Evolutionary conservation across 2,888 invertebrate genomes (phyloP).

Genomic region (Sinhomidia bicolor): DNA sequence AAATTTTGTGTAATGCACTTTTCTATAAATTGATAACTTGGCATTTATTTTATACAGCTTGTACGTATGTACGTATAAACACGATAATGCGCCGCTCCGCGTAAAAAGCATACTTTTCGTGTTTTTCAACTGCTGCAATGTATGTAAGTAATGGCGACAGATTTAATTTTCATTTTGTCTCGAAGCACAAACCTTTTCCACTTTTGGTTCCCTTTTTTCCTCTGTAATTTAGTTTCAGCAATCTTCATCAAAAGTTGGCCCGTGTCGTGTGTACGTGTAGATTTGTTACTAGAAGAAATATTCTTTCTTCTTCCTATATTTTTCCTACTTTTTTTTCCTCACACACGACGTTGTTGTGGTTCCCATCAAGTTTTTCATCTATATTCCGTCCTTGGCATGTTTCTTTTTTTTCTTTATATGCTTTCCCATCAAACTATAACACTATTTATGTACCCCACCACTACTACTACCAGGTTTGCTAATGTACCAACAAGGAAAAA

Average conservation of each 20-base stretch:
- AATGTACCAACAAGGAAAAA: constrained; percentile 10
- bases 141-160: background rate
- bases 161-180: constrained; percentile 29
- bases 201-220: background rate
- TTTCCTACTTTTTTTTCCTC: background rate
- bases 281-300: too few relatives aligned
- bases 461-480: background rate
- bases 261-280: background rate
- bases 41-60: too few relatives aligned
- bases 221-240: constrained; percentile 21
- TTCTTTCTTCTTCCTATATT: background rate
- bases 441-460: background rate
- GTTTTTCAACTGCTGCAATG: background rate
- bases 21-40: too few relatives aligned
- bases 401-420: background rate
- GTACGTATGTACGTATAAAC: too few relatives aligned
- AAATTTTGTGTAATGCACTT: too few relatives aligned
- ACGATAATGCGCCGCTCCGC: too few relatives aligned
- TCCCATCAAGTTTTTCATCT: background rate
- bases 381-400: background rate
- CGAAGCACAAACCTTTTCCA: constrained; percentile 6
- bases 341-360: background rate
- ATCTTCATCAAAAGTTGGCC: constrained; percentile 20
- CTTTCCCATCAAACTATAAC: background rate
- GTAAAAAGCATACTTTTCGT: too few relatives aligned